Base-by-base conservation (phyloP, 2,888 invertebrate genomes). In the Euclidia mi region DNA sequence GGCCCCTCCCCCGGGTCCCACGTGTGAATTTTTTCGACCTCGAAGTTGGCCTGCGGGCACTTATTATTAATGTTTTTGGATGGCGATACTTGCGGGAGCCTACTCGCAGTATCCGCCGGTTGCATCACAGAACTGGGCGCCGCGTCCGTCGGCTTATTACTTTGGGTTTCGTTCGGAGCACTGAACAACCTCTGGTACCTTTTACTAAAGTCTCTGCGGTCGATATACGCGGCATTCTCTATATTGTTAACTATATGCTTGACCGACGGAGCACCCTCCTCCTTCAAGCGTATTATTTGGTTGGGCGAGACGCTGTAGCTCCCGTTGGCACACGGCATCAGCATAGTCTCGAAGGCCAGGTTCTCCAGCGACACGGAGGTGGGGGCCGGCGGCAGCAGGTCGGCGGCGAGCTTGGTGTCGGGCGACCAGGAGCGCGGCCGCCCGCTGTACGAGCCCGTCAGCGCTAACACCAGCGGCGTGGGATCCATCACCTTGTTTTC, bases 281-380 rank as follows among this genome's bases (percentile, higher is more conserved):
- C 96, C 69, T 97, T 97, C 68, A 98, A 95, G 77, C 98, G 96
- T 63, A 98, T 96, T 78, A 98, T 98, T 95, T 98, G 97, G 89
- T 98, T 98, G 76, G 98, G 98, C 40, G 98, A 98, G 20, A 98
- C 98, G 86, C 98, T 98, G 90, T 98, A 98, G 71, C 97, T 96
- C 31, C 98, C 98, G 87, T 97, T 97, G 77, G 97, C 97, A 84
- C 97, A 98, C 1, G 98, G 97, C 96, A 98, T 96, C 65, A 98
- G 95, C 85, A 97, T 96, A n/a, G 96, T 96, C 80, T 95, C 95
- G 62, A 95, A 95, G 25, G 74, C 95, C 28, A 97, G 91, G 86
- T 96, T 96, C 88, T 97, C 97, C 60, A 97, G 88, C 9, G 97
- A 97, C 42, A 96, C 95, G 44, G 96, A 97, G 56, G 96, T 93